A percentile compares a stretch with the other conserved stretches of the same genome.
Conservation (phyloP, 1,140 invertebrate species). For the Anastatus disparis region DNA sequence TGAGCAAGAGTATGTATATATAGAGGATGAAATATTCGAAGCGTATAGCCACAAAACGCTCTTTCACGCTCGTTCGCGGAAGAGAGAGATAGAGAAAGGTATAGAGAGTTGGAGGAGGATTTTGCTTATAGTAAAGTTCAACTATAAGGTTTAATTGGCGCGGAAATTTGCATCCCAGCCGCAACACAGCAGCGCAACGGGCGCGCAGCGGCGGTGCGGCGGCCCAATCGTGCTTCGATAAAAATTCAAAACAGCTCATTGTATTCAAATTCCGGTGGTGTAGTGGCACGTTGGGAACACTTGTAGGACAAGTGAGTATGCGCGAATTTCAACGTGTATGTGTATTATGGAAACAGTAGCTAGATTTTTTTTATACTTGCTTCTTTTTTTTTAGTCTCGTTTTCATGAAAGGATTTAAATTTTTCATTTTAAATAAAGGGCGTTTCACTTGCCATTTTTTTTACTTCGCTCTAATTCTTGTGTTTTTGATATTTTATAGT, state of each 20-base stretch:
- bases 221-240: constrained; percentile 59
- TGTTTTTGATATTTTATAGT: no score
- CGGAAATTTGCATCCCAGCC: constrained; percentile 56
- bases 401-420: no score
- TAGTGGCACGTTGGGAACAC: constrained; percentile 52
- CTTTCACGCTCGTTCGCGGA: no score
- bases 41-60: no score
- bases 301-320: constrained; percentile 57
- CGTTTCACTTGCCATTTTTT: no score
- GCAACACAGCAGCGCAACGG: constrained; percentile 36
- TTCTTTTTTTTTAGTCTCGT: no score
- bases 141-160: constrained; percentile 61
- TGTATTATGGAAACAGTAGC: constrained; percentile 36
- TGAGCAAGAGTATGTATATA: no score
- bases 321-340: constrained; percentile 44
- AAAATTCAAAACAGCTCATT: constrained; percentile 65
- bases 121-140: constrained; percentile 14
- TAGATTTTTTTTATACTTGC: constrained; percentile 38
- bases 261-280: constrained; percentile 61
- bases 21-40: no score
- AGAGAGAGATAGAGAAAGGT: no score
- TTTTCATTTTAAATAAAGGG: no score
- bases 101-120: background rate
- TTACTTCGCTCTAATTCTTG: no score
- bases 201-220: no score